These are phyloP conservation scores for Propithecus perrieri DNA, from an alignment of 2,797 vertebrate species.

Conservation along the genomic window DNA sequence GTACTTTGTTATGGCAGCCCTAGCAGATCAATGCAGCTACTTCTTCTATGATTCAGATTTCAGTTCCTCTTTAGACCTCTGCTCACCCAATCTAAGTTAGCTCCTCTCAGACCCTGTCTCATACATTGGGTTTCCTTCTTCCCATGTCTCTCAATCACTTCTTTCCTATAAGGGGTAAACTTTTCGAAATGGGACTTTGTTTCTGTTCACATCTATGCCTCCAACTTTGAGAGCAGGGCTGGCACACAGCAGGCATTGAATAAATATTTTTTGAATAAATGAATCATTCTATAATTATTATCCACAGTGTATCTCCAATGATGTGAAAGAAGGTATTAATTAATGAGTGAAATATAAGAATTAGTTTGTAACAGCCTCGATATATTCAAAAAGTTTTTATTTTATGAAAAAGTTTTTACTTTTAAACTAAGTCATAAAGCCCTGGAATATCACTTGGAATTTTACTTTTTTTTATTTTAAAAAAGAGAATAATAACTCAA, in stretches of 20 bases:
- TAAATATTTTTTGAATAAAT: neutral
- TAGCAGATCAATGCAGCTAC: accelerated
- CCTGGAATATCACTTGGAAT: neutral
- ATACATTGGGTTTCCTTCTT: neutral
- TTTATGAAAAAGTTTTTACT: constrained; percentile 19
- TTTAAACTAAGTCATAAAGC: constrained; percentile 33
- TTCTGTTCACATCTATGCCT: neutral
- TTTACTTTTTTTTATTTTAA: neutral
- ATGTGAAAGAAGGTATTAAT: neutral
- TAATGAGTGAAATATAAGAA: neutral
- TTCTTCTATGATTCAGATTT: accelerated
- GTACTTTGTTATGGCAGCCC: neutral
- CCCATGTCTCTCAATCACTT: neutral
- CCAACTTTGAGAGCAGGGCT: neutral
- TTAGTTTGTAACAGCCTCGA: neutral
- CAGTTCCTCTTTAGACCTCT: accelerated
- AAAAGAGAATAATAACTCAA: neutral
- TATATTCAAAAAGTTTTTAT: neutral
- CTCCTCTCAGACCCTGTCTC: neutral
- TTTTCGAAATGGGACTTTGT: neutral
- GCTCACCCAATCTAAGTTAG: accelerated
- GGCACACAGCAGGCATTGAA: neutral
- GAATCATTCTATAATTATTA: neutral
- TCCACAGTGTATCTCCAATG: neutral
- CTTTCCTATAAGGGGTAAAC: neutral